Conservation (phyloP, 2,113 vertebrate genomes). For the Sylvia atricapilla region DNA sequence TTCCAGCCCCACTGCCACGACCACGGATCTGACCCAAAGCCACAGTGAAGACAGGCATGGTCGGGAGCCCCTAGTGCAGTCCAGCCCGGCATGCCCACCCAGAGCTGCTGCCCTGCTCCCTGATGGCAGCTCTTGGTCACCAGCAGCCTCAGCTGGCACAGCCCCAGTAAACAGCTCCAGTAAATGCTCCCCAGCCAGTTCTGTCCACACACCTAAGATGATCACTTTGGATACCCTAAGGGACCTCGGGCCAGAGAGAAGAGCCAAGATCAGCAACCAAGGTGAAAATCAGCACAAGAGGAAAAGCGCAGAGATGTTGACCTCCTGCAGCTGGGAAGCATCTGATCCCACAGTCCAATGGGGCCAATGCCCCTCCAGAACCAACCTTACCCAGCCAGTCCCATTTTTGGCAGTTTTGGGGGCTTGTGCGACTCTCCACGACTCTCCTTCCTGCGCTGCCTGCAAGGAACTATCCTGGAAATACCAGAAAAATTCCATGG, state of each 20-base stretch:
- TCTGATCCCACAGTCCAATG: background rate
- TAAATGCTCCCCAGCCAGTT: background rate
- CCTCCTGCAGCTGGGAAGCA: background rate
- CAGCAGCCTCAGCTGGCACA: background rate
- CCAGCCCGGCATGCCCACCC: rapidly evolving
- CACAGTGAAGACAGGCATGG: background rate
- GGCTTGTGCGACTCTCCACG: background rate
- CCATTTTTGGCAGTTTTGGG: background rate
- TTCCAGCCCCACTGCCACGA: background rate
- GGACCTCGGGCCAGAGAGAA: background rate
- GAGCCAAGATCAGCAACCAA: background rate
- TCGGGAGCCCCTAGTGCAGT: background rate
- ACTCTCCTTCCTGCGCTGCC: background rate
- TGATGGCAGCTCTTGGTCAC: background rate
- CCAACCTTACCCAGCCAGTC: background rate
- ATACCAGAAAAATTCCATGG: background rate
- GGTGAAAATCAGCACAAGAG: constrained; percentile 66
- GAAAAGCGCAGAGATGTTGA: constrained; percentile 24
- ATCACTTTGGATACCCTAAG: background rate
- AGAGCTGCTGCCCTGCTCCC: background rate
- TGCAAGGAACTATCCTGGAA: background rate
- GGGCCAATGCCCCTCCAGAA: background rate
- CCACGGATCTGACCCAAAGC: rapidly evolving
- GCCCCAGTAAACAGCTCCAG: background rate
- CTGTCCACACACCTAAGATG: background rate